phyloP scores from a whole-genome alignment of 2,113 vertebrate genomes.

The Collichthys lucidus region DNA sequence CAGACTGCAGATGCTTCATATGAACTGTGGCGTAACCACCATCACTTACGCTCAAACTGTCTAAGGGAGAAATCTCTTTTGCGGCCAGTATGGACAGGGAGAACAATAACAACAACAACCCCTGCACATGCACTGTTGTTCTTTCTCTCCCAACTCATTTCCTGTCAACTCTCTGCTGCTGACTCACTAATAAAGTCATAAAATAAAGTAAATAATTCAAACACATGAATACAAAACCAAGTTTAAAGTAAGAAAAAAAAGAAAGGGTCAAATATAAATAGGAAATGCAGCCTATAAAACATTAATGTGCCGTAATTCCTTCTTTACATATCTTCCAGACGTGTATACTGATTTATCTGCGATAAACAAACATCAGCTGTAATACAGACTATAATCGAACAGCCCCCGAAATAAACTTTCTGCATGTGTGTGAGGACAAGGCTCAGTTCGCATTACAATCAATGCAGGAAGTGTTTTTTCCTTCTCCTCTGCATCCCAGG shows the following conservation, averaged over 20 bases:
- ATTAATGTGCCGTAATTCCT: not conserved
- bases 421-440: not conserved
- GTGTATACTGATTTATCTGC: not conserved
- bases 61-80: not conserved
- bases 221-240: not conserved
- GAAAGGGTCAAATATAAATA: not conserved
- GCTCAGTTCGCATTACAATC: constrained; percentile 47
- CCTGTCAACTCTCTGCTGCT: not conserved
- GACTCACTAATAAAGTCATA: not conserved
- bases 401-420: not conserved
- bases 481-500: not conserved
- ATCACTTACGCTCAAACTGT: not conserved
- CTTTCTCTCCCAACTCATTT: not conserved
- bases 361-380: constrained; percentile 4
- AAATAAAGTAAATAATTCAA: constrained; percentile 9
- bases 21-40: not conserved
- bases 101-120: not conserved
- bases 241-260: not conserved
- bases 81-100: not conserved
- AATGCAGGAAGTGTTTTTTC: constrained; percentile 26
- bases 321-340: not conserved
- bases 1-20: not conserved
- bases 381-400: not conserved
- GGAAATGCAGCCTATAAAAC: not conserved
- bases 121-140: not conserved